A percentile compares a stretch with the other conserved stretches of the same genome.
phyloP scores from a whole-genome alignment of 2,888 invertebrate genomes.

The Cosmopolites sordidus region DNA sequence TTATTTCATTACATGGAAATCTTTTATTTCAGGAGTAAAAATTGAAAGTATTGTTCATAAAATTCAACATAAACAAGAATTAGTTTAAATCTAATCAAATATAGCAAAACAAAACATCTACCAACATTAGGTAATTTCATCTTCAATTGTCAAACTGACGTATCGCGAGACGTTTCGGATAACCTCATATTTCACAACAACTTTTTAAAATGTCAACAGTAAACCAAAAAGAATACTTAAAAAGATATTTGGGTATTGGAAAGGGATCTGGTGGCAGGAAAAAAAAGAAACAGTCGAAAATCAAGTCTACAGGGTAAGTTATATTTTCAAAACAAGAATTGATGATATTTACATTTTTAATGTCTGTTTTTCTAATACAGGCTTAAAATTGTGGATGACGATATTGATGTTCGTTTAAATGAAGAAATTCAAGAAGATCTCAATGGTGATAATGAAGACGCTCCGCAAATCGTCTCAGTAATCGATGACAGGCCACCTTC shows the following conservation, averaged over 20 bases:
- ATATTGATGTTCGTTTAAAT: slow-evolving; percentile 59
- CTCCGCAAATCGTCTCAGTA: slow-evolving; percentile 83
- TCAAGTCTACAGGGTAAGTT: slow-evolving; percentile 32
- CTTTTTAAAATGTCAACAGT: slow-evolving; percentile 48
- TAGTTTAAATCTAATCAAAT: no score
- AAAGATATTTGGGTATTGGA: slow-evolving; percentile 68
- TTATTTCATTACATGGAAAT: no score
- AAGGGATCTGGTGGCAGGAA: slow-evolving; percentile 60
- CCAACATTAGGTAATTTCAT: no score
- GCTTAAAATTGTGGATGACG: slow-evolving; percentile 83
- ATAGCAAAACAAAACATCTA: no score
- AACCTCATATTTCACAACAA: not conserved
- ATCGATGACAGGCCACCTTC: slow-evolving; percentile 77
- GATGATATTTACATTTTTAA: not conserved
- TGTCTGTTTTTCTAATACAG: slow-evolving; percentile 47
- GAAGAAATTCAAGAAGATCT: slow-evolving; percentile 66
- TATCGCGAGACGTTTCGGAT: no score
- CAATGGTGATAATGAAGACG: slow-evolving; percentile 76
- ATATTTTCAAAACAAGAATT: not conserved
- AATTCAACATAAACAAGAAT: no score
- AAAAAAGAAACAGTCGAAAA: slow-evolving; percentile 60
- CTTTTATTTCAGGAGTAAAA: no score
- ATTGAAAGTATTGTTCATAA: no score
- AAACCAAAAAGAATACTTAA: slow-evolving; percentile 74
- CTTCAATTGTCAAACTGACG: no score